Evolutionary conservation across 1,140 invertebrate genomes (phyloP), one percentile per base, ranked within the genome.

Genomic region (Proales similis): DNA sequence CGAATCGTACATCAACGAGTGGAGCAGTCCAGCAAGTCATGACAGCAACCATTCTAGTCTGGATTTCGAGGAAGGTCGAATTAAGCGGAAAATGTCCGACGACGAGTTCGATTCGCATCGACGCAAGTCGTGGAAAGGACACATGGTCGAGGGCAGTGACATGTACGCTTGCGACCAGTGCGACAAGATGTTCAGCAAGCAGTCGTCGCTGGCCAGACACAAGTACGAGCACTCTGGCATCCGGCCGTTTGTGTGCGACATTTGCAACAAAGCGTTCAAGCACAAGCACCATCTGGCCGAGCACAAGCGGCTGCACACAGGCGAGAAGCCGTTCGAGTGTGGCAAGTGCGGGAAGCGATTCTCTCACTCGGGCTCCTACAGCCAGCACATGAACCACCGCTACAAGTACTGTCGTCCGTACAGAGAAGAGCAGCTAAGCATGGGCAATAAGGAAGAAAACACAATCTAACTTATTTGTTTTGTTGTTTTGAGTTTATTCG

Each of bases 141-240:
- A 61, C 26, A 61, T 61, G 6, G 22, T 57, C 3, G 29, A 61
- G 36, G 57, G 57, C 19, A 42, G 51, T 29, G 57, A 61, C 19
- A 61, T 61, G 57, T 61, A 61, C 36, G 57, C 85, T 45, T 99
- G 94, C 78, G 88, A 98, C 79, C 90, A 93, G 73, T 99, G 94
- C 78, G 92, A 97, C 77, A 99, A 98, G 78, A 86, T 90, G 51
- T 98, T 99, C 73, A 89, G 88, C 64, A 99, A 99, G 75, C 92
- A 94, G 74, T 97, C 92, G 75, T 97, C 93, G 20, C 81, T 97
- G 65, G 91, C 92, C 36, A 82, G 94, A 69, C 94, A 98, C 79
- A 96, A 96, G 80, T 99, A 97, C 77, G 94, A 99, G 82, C 94
- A 99, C 82, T 98, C 93, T 81, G 94, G 94, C 79, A 90, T 94